Evolutionary conservation across 1,140 invertebrate species (phyloP).

Genomic region (Cryptotermes secundus): DNA sequence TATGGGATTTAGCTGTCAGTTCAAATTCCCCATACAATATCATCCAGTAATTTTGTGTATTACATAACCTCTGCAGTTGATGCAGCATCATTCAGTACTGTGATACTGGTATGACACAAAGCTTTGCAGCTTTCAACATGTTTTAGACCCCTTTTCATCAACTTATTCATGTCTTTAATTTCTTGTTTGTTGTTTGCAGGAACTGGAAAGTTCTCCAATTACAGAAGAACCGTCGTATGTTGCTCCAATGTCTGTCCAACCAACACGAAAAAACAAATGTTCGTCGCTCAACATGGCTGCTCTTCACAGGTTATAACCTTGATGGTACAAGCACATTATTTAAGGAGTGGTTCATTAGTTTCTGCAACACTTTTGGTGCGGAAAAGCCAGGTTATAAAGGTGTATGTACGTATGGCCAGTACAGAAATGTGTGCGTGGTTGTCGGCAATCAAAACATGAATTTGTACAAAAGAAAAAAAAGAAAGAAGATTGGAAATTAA

Average conservation of each 20-base stretch:
- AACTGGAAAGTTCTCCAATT: conserved; percentile 57
- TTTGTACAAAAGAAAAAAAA: too few relatives aligned
- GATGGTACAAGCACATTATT: neutral
- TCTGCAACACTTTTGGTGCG: neutral
- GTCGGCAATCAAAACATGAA: too few relatives aligned
- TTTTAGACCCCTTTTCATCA: neutral
- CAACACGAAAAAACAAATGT: conserved; percentile 69
- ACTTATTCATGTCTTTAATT: too few relatives aligned
- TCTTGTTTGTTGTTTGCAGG: conserved; percentile 50
- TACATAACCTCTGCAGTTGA: neutral
- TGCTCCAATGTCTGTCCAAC: conserved; percentile 77
- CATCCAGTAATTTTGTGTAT: too few relatives aligned
- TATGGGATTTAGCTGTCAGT: too few relatives aligned
- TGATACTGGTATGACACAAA: too few relatives aligned
- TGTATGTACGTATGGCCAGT: too few relatives aligned
- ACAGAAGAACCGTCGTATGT: conserved; percentile 59
- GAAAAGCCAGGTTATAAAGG: too few relatives aligned
- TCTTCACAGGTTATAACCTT: conserved; percentile 49
- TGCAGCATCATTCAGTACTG: neutral
- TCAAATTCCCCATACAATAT: too few relatives aligned
- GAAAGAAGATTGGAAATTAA: too few relatives aligned
- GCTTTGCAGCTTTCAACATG: conserved; percentile 15
- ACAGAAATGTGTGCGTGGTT: too few relatives aligned
- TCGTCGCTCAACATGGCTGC: conserved; percentile 59
- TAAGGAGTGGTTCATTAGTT: neutral